Evolutionary conservation across 2,888 invertebrate genomes (phyloP), one percentile per base, ranked within the genome.

Genomic region (Sialis lutaria): DNA sequence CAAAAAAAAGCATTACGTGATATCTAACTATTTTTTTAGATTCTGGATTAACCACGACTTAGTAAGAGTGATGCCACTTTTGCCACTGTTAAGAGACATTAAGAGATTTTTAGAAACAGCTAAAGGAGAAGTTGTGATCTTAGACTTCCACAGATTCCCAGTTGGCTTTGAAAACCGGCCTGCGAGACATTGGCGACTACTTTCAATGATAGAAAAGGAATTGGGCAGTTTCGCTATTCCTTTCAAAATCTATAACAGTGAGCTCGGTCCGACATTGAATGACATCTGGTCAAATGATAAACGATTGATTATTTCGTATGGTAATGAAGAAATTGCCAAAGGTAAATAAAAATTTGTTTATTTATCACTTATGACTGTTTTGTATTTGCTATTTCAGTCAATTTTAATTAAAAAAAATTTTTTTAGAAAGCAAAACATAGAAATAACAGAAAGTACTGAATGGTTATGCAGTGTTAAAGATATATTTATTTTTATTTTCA

Each of bases 71-170:
- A 74, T 76, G 55, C 82, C 79, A 45, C 64, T 88, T 43, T 61
- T 72, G 6, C 75, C 74, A 1, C 64, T 84, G 33, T 64, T 86
- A n/a, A 70, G 68, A 53, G 79, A 85, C 61, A 74, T 88, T 9
- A 73, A 72, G 54, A 69, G 70, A 40, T 88, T 87, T 62, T 64
- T 83, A 40, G 70, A 76, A 54, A 63, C 67, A 37, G 79, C 86
- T 1, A 76, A 68, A 8, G 68, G 73, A 50, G 87, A 87, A 68
- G 67, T 87, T 33, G 70, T 89, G 7, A 75, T 90, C 50, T 63
- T 90, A 44, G 88, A 90, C 57, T 82, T 90, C 42, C 87, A 88
- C 56, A 77, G 85, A 50, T 87, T 89, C 62, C 86, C 86, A 46
- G 32, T 44, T 57, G 60, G 66, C 5, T 65, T 65, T 53, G 61